Base-by-base conservation (phyloP, 2,888 invertebrate species). In the Anaspis maculata region DNA sequence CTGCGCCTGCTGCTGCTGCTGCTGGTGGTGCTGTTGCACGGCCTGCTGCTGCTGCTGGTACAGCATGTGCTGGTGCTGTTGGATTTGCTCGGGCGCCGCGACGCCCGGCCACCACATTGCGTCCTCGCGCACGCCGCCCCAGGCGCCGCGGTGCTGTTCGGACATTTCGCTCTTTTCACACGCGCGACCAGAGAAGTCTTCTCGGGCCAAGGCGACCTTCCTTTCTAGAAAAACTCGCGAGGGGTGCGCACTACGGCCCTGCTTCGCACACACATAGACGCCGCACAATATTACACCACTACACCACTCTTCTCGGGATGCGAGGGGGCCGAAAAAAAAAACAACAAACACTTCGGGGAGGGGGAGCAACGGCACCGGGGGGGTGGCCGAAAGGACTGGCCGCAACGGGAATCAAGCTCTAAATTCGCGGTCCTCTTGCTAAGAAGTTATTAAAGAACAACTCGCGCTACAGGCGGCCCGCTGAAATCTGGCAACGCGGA, bases 101-200 rank as follows among this genome's bases (percentile, higher is more conserved):
- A 69, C 66, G 48, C 71, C 70, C 51, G 73, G 70, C 75, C 75
- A 74, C 74, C 73, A 74, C 71, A 74, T 72, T 53, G 71, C 68
- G 51, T 70, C 71, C 59, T 76, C 74, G 51, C 73, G 69, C 64
- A 72, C 72, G 19, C n/a, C n/a, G 63, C 75, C 76, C 74, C 76
- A 75, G 66, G 73, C 71, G 60, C 74, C 73, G 56, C 73, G 69
- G 64, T 74, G 74, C 66, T 76, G 74, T 66, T 76, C 77, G 68
- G 76, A 76, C 77, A 77, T 76, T 40, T 46, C 50, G n/a, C n/a
- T n/a, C n/a, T 29, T 27, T 23, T 15, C 10, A 16, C 23, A 21
- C 22, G 19, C n/a, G 16, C 15, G 21, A 41, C 34, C 42, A 37
- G 24, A 32, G 22, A 14, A 33, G 15, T n/a, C 13, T 19, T 19